Evolutionary conservation across 2,113 vertebrate genomes (phyloP), one percentile per base, ranked within the genome.

Genomic region (Esox niger): DNA sequence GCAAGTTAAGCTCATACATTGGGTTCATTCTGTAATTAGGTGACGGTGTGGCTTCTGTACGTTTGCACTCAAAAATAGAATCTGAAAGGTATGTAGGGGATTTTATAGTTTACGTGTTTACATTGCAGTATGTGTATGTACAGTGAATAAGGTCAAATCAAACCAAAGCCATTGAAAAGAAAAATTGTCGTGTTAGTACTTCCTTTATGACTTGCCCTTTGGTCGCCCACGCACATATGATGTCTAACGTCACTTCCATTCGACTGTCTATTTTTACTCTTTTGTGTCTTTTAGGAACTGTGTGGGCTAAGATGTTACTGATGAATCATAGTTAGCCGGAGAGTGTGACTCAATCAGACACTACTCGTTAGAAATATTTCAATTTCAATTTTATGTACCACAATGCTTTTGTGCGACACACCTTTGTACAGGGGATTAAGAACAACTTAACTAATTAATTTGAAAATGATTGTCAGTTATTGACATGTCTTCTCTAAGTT

Each of bases 201-300:
- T 83, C 79, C 84, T 91, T 93, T 91, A 91, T 88, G 83, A 90
- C 90, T 91, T 88, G 87, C 90, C 90, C 91, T 94, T 94, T 89
- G 89, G 91, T 92, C 93, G 87, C 94, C 94, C 91, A 94, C 94
- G 76, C 88, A 91, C 93, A 77, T 92, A 88, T 93, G 93, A 90
- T 86, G 89, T 90, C 84, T 93, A 84, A 93, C 90, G 91, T 92
- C 89, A 90, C 91, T 93, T 92, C 90, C 90, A 91, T 91, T 88
- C 84, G 68, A 85, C 0, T 7, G 84, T 80, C 93, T 98, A 97
- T 96, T 97, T 97, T 92, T 95, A 91, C 80, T 84, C 86, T 89
- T 94, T 95, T 94, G 90, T 96, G 88, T 95, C 94, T 95, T 94
- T 95, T 93, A 95, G 94, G 92, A 97, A 94, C 91, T 70, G 62